These are phyloP conservation scores for Campylomormyrus numenius DNA, from an alignment of 2,113 vertebrate genomes.

Conservation along the genomic window DNA sequence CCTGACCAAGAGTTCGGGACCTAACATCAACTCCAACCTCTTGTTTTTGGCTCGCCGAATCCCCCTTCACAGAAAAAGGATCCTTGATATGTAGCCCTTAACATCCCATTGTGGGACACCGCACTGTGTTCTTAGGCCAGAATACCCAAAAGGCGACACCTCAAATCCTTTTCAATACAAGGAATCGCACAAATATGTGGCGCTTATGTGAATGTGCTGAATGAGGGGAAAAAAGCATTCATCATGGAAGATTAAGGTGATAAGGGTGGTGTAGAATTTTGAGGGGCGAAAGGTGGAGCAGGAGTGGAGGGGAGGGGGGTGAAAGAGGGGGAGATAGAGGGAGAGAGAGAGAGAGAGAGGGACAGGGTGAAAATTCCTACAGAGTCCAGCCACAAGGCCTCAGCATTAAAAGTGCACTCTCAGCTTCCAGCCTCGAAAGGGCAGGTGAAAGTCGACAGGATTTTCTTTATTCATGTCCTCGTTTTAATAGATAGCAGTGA, in stretches of 20 bases:
- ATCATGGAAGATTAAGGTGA: background rate
- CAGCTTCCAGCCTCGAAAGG: slow-evolving; percentile 10
- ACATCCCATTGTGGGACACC: background rate
- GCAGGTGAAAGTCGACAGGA: background rate
- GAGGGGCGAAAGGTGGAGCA: background rate
- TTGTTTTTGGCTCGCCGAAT: background rate
- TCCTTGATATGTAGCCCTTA: background rate
- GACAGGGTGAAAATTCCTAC: background rate
- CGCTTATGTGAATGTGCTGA: background rate
- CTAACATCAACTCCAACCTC: background rate
- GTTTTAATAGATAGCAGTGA: slow-evolving; percentile 1
- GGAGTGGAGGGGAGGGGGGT: background rate
- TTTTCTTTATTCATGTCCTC: background rate
- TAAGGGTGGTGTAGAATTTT: background rate
- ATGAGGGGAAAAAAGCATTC: background rate
- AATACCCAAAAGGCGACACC: background rate
- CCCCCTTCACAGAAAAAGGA: background rate
- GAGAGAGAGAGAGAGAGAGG: background rate
- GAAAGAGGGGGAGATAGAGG: background rate
- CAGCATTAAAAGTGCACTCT: background rate
- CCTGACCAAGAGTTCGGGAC: slow-evolving; percentile 13
- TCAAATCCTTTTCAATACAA: background rate
- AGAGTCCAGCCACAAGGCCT: background rate
- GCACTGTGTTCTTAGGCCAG: background rate
- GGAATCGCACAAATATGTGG: background rate